Evolutionary conservation across 2,888 invertebrate species (phyloP).

Genomic region (Deilephila porcellus): DNA sequence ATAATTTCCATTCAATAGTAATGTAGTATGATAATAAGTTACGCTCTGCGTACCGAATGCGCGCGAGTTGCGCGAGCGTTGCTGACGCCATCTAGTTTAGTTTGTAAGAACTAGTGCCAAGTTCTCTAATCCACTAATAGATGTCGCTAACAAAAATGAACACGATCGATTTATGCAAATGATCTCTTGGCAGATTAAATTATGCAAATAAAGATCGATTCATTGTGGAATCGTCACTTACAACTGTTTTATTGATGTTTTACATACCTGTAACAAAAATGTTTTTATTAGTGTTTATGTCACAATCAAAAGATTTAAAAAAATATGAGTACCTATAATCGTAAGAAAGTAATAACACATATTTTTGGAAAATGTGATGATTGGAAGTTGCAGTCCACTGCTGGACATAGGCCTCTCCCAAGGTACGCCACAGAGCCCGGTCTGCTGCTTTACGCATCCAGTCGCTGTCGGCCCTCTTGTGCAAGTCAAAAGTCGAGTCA

Average conservation of each 20-base stretch:
- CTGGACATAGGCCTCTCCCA: no score
- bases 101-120: slow-evolving; percentile 50
- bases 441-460: no score
- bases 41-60: neutral
- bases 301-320: no score
- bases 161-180: slow-evolving; percentile 23
- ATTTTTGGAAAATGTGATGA: slow-evolving; percentile 13
- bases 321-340: no score
- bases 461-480: no score
- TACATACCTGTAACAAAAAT: slow-evolving; percentile 66
- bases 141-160: slow-evolving; percentile 53
- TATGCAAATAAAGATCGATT: neutral
- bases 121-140: slow-evolving; percentile 52
- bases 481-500: no score
- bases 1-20: no score
- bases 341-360: neutral
- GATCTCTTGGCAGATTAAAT: neutral
- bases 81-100: slow-evolving; percentile 57
- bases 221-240: slow-evolving; percentile 46
- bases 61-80: neutral
- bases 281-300: no score
- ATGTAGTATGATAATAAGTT: neutral
- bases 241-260: slow-evolving; percentile 38
- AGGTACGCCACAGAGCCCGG: no score
- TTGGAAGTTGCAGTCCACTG: no score